A percentile compares a stretch with the other conserved stretches of the same genome.
Evolutionary conservation across 2,113 vertebrate genomes (phyloP).

Genomic region (Balaeniceps rex): DNA sequence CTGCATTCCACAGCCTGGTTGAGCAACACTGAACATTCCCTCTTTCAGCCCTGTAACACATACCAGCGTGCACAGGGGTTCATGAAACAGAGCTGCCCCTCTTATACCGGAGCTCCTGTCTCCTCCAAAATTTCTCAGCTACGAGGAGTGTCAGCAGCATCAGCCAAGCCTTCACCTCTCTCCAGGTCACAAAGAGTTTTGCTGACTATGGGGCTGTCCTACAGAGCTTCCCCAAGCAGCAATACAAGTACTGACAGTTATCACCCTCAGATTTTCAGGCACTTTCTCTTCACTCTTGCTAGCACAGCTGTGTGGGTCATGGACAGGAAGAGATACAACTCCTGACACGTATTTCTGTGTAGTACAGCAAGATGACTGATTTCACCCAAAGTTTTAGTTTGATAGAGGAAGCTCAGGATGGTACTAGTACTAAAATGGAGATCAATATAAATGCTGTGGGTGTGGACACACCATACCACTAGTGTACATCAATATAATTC

Average conservation of each 20-base stretch:
- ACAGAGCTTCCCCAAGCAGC: not conserved
- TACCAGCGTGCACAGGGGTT: accelerated
- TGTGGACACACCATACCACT: not conserved
- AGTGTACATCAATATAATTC: not conserved
- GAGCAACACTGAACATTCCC: not conserved
- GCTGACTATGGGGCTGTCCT: not conserved
- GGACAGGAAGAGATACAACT: accelerated
- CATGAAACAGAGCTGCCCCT: not conserved
- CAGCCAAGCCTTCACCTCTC: not conserved
- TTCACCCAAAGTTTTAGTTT: not conserved
- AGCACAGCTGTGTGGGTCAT: not conserved
- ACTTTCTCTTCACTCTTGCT: not conserved
- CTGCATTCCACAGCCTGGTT: not conserved
- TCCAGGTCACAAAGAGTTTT: not conserved
- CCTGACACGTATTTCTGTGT: not conserved
- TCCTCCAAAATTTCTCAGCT: not conserved
- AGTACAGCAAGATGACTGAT: accelerated
- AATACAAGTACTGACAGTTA: not conserved
- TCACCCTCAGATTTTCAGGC: not conserved
- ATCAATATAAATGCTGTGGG: not conserved
- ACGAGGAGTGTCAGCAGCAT: not conserved
- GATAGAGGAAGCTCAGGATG: not conserved
- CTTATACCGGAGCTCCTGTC: not conserved
- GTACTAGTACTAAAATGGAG: not conserved
- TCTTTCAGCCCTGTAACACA: not conserved